phyloP scores from a whole-genome alignment of 2,888 invertebrate genomes.

The Netelia virgata region DNA sequence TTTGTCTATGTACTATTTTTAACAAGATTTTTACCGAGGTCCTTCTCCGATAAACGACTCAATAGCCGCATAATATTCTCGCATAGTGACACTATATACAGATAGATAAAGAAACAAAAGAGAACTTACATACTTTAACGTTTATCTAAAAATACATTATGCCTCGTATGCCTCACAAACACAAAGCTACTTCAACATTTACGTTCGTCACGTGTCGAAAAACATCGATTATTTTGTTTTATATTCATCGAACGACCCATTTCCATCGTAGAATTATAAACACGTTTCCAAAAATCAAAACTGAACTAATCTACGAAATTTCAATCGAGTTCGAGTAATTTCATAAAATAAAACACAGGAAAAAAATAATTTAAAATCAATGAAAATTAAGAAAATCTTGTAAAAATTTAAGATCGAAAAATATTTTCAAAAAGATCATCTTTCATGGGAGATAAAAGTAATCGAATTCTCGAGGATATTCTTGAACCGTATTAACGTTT shows the following conservation, averaged over 20 bases:
- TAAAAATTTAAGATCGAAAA: too few relatives aligned
- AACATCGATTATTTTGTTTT: too few relatives aligned
- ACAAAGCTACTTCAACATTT: background rate
- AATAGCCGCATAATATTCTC: conserved; percentile 29
- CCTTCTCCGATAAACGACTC: conserved; percentile 21
- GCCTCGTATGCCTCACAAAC: background rate
- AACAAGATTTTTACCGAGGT: background rate
- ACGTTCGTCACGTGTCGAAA: too few relatives aligned
- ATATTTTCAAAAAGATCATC: conserved; percentile 13
- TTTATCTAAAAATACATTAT: conserved; percentile 23
- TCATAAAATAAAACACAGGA: too few relatives aligned
- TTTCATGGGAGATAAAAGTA: conserved; percentile 17
- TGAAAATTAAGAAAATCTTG: too few relatives aligned
- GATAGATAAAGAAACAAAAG: background rate
- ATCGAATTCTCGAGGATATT: conserved; percentile 48
- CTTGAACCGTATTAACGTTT: conserved; percentile 17
- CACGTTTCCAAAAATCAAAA: too few relatives aligned
- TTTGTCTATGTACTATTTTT: conserved; percentile 19
- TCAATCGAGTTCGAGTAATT: too few relatives aligned
- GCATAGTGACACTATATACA: background rate
- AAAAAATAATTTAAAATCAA: too few relatives aligned
- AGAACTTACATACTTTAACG: background rate
- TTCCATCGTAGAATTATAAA: too few relatives aligned
- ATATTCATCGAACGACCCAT: too few relatives aligned
- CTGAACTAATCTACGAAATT: too few relatives aligned